Percentiles rank a stretch among this genome's conserved stretches.
These are phyloP conservation scores for Pycnomerus fuliginosus DNA, from an alignment of 2,888 invertebrate species.

Conservation along the genomic window DNA sequence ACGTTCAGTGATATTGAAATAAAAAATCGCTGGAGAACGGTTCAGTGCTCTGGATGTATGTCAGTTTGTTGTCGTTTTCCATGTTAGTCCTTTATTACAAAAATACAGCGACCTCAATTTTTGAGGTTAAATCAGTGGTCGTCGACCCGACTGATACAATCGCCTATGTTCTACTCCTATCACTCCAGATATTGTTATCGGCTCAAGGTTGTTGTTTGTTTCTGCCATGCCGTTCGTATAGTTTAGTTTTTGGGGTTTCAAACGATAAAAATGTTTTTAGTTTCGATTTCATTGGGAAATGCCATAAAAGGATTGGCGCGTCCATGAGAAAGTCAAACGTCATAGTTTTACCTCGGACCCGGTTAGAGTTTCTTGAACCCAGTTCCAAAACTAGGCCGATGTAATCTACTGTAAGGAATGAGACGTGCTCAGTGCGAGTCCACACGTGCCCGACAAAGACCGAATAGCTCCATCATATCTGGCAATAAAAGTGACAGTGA, in stretches of 20 bases:
- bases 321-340: slow-evolving; percentile 47
- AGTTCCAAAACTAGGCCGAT: slow-evolving; percentile 39
- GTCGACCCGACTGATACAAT: slow-evolving; percentile 43
- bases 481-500: slow-evolving; percentile 44
- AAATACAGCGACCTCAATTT: slow-evolving; percentile 65
- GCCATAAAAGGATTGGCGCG: slow-evolving; percentile 33
- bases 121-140: slow-evolving; percentile 65
- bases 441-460: slow-evolving; percentile 23
- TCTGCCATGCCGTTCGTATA: not conserved
- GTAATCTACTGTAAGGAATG: slow-evolving; percentile 27
- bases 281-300: slow-evolving; percentile 39
- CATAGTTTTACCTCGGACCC: slow-evolving; percentile 44
- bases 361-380: slow-evolving; percentile 45
- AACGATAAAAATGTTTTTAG: no score
- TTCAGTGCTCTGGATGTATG: slow-evolving; percentile 52
- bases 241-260: no score
- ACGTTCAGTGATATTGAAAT: no score
- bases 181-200: slow-evolving; percentile 34
- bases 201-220: slow-evolving; percentile 40
- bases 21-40: slow-evolving; percentile 26
- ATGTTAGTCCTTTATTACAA: slow-evolving; percentile 51
- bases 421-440: slow-evolving; percentile 18
- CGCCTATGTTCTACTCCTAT: slow-evolving; percentile 33
- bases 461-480: slow-evolving; percentile 26
- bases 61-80: slow-evolving; percentile 51